Evolutionary conservation across 2,797 vertebrate species (phyloP).

Genomic region (Lacerta agilis): DNA sequence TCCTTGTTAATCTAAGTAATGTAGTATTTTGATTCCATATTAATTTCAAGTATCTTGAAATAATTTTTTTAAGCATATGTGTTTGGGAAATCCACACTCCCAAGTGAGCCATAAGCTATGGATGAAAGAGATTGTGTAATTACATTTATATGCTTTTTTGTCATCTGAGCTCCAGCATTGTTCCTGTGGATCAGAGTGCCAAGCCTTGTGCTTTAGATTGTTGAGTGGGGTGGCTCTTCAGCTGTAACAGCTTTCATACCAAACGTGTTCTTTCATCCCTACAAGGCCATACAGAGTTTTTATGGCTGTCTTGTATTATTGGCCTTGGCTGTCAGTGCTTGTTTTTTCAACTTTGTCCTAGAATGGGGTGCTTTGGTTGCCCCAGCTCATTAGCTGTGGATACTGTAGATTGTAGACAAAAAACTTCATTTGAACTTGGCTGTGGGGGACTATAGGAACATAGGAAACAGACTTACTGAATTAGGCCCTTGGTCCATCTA

Average conservation of each 20-base stretch:
- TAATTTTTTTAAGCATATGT: background rate
- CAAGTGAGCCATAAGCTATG: background rate
- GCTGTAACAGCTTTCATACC: background rate
- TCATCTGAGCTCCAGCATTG: background rate
- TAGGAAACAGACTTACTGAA: too few species aligned
- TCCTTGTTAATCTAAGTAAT: background rate
- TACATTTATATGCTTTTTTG: background rate
- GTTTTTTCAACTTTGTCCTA: constrained; percentile 1
- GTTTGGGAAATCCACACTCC: background rate
- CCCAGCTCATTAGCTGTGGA: background rate
- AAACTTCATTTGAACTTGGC: background rate
- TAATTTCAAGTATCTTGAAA: background rate
- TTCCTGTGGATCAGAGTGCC: background rate
- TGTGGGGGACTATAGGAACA: background rate
- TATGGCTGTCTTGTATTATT: background rate
- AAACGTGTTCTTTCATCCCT: background rate
- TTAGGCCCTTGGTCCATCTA: too few species aligned
- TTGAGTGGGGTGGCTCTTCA: background rate
- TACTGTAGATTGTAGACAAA: background rate
- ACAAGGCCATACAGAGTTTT: too few species aligned
- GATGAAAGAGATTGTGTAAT: background rate
- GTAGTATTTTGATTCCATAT: background rate
- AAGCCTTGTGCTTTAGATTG: background rate
- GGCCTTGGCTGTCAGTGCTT: background rate
- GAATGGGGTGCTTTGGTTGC: background rate